Evolutionary conservation across 2,888 invertebrate genomes (phyloP), one percentile per base, ranked within the genome.

Genomic region (Anodontia alba): DNA sequence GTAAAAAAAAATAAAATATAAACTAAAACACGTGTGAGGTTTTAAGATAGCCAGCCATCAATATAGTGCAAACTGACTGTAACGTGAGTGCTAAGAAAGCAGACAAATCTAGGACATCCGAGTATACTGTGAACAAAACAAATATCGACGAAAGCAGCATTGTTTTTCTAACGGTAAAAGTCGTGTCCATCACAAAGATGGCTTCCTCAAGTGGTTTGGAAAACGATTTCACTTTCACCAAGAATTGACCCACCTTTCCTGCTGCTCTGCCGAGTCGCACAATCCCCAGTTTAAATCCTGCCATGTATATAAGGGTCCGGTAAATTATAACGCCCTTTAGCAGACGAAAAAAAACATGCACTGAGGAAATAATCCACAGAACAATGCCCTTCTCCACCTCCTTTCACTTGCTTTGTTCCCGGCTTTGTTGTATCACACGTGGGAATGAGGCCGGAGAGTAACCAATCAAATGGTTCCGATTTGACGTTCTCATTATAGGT

Each of bases 211-310:
- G 38, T 38, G 38, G n/a, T 38, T 38, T 38, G 38, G 67, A 76
- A 70, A 49, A 46, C n/a, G n/a, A 51, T 73, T 33, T 33, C 43
- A 31, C n/a, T 43, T 62, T 42, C 29, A 23, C 74, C 36, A 71
- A 62, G 33, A 67, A 23, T 0, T 73, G 5, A 71, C 90, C 91
- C 84, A 95, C 95, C 93, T 95, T 95, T 87, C 95, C 95, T 46
- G 94, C 95, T 3, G 95, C 95, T 78, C 95, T 92, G 43, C 95
- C 95, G 57, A 95, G 91, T 71, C 94, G 92, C 29, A 95, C 94
- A 78, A 95, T 95, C 62, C 95, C 95, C 75, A 95, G 83, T 86
- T 92, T 92, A 72, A 91, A 91, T 80, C 92, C 92, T 67, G 92
- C 91, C 92, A 92, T 57, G 62, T 51, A n/a, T 42, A 8, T n/a